A percentile compares a stretch with the other conserved stretches of the same genome.
phyloP scores from a whole-genome alignment of 2,113 vertebrate species.

The Podiceps cristatus region DNA sequence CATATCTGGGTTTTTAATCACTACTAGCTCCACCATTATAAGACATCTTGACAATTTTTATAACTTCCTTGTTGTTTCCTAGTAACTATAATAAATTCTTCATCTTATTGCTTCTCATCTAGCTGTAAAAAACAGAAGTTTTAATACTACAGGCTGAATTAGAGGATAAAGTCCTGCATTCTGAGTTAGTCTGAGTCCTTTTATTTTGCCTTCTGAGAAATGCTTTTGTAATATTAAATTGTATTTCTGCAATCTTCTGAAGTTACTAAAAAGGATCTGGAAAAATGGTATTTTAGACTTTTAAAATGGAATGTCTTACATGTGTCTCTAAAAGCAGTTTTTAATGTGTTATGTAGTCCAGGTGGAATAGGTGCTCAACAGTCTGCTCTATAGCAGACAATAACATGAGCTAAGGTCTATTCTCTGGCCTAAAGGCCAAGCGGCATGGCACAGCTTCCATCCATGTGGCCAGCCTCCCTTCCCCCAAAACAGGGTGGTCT shows the following conservation, averaged over 20 bases:
- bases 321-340: neutral
- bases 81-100: neutral
- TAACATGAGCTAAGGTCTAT: neutral
- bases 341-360: neutral
- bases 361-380: neutral
- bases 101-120: neutral
- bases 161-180: neutral
- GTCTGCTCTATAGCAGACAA: neutral
- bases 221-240: neutral
- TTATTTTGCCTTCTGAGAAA: neutral
- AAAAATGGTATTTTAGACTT: neutral
- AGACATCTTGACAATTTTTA: neutral
- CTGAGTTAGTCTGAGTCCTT: neutral
- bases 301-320: neutral
- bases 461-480: neutral
- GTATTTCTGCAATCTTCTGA: neutral
- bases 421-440: neutral
- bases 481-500: neutral
- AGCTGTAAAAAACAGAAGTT: neutral
- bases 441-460: neutral
- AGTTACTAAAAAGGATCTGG: neutral
- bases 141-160: neutral
- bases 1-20: neutral
- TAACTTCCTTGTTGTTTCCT: neutral
- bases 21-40: neutral